These are phyloP conservation scores for Thalpophila matura DNA, from an alignment of 2,888 invertebrate genomes.

Conservation along the genomic window DNA sequence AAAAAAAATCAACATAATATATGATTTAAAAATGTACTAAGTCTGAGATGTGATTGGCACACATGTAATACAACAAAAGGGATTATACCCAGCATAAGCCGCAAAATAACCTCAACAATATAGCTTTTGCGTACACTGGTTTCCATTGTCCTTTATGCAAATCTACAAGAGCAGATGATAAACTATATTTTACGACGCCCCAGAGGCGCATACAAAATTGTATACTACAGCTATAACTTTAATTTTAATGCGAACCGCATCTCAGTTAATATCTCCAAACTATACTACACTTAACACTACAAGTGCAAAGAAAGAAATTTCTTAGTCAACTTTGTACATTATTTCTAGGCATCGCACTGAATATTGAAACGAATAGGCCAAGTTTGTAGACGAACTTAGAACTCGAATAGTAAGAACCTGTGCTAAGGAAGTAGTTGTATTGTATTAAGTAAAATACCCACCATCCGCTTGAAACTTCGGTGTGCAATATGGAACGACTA, in stretches of 20 bases:
- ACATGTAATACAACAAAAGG: slow-evolving; percentile 22
- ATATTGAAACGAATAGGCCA: slow-evolving; percentile 84
- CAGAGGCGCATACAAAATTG: slow-evolving; percentile 56
- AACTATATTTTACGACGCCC: slow-evolving; percentile 46
- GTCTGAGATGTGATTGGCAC: slow-evolving; percentile 1
- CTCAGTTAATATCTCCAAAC: slow-evolving; percentile 21
- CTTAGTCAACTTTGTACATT: slow-evolving; percentile 75
- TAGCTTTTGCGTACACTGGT: slow-evolving; percentile 25
- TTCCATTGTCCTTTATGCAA: slow-evolving; percentile 54
- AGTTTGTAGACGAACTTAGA: slow-evolving; percentile 79
- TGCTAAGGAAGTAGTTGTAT: slow-evolving; percentile 73
- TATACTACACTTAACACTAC: slow-evolving; percentile 45
- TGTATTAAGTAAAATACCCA: slow-evolving; percentile 77
- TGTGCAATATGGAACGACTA: slow-evolving; percentile 59
- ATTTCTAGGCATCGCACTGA: slow-evolving; percentile 75
- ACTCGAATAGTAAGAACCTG: slow-evolving; percentile 81
- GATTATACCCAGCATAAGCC: slow-evolving; percentile 35
- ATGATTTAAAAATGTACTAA: slow-evolving; percentile 4
- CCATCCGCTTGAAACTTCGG: slow-evolving; percentile 68
- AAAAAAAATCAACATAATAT: no score
- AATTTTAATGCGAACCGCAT: slow-evolving; percentile 33
- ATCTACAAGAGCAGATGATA: slow-evolving; percentile 34
- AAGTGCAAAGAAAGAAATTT: slow-evolving; percentile 69
- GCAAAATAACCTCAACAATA: slow-evolving; percentile 35
- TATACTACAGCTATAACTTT: slow-evolving; percentile 44